phyloP scores from a whole-genome alignment of 2,888 invertebrate genomes.

The Thereva nobilitata region DNA sequence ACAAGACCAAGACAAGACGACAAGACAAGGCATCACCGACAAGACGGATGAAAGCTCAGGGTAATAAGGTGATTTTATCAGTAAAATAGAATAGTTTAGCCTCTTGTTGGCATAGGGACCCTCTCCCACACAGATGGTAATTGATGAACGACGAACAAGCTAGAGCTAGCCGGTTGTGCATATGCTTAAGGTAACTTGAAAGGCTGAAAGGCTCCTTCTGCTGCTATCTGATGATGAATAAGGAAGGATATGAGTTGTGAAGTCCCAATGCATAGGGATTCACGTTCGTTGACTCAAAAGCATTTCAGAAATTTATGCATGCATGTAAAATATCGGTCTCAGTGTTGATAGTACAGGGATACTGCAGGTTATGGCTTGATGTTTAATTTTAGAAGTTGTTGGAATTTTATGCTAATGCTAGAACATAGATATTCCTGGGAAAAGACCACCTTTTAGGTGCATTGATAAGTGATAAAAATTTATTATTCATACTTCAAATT shows the following conservation, averaged over 20 bases:
- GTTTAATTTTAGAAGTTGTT: too few relatives aligned
- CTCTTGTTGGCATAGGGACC: slow-evolving; percentile 18
- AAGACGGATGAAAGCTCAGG: slow-evolving; percentile 30
- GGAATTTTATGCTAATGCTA: too few relatives aligned
- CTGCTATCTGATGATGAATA: slow-evolving; percentile 15
- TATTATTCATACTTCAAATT: too few relatives aligned
- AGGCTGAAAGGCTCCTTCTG: slow-evolving; percentile 4
- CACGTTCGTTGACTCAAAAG: background rate
- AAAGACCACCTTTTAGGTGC: too few relatives aligned
- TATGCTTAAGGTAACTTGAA: slow-evolving; percentile 1
- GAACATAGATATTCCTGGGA: too few relatives aligned
- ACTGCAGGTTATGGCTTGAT: too few relatives aligned
- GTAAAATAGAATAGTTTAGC: slow-evolving; percentile 32
- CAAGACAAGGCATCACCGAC: background rate
- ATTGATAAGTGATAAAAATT: too few relatives aligned
- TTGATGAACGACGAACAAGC: slow-evolving; percentile 8
- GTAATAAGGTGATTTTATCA: slow-evolving; percentile 34
- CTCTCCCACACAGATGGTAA: slow-evolving; percentile 13
- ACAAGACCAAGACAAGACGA: too few relatives aligned
- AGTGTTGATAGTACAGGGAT: too few relatives aligned
- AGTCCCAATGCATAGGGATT: slow-evolving; percentile 15
- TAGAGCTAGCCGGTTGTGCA: background rate
- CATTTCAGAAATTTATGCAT: too few relatives aligned
- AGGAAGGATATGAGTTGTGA: slow-evolving; percentile 23
- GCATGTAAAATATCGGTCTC: too few relatives aligned